Base-by-base conservation (phyloP, 2,888 invertebrate species). In the Stictocephala bisonia region DNA sequence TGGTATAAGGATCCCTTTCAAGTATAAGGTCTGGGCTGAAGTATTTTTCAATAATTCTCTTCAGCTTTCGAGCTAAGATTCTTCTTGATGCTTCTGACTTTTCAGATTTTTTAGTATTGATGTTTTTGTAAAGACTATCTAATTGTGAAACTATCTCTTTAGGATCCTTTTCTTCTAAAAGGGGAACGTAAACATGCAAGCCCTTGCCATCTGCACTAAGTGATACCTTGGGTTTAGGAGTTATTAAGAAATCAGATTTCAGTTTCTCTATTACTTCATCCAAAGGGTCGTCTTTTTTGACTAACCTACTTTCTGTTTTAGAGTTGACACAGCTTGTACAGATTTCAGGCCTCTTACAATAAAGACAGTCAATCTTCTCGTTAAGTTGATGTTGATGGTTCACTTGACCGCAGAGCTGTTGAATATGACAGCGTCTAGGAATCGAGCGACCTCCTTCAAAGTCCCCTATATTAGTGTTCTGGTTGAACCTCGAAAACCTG, bases 221-320 rank as follows among this genome's bases (percentile, higher is more conserved):
- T n/a, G 27, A 13, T 15, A 44, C 64, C 11, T 64, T 44, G 41
- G 26, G 40, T 15, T 64, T 64, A 1, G 64, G 64, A 26, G 64
- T 64, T 20, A 64, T 64, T 11, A 64, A 15, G 18, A 64, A 64
- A 24, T 64, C 64, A 4, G 64, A 64, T 44, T 64, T 64, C 6
- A 64, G 64, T 27, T 64, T 64, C 1, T 64, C 44, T 13, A 64
- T 64, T n/a, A 64, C 64, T 44, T 64, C 44, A 7, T 64, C 44
- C 27, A 64, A 26, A 20, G 64, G 44, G 1, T 64, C 64, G 24
- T 60, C 40, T n/a, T 31, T 13, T 22, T 35, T 60, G 1, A 60
- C 13, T 2, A 31, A 31, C 11, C 11, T 11, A 11, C 6, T 11
- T 6, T 31, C 35, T 31, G 35, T 31, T 6, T 11, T 15, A n/a